Evolutionary conservation across 2,113 vertebrate species (phyloP).

Genomic region (Telmatochromis brachygnathus): DNA sequence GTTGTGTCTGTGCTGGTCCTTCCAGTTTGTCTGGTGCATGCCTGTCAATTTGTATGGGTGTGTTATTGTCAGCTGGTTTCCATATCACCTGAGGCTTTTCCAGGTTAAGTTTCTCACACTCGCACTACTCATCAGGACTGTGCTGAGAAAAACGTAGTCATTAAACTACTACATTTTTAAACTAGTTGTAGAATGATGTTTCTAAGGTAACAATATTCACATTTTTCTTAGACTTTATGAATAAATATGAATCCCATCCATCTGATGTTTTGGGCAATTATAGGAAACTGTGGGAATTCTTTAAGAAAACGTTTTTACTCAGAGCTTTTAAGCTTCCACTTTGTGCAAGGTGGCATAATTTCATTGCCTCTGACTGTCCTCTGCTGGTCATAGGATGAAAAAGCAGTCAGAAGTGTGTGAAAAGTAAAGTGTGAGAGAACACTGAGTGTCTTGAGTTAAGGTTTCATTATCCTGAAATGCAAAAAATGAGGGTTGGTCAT

Average conservation of each 20-base stretch:
- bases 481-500: background rate
- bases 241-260: background rate
- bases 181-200: background rate
- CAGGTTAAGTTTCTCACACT: background rate
- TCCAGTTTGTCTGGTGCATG: slow-evolving; percentile 47
- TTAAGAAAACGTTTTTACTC: background rate
- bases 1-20: slow-evolving; percentile 20
- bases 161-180: background rate
- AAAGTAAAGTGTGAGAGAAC: background rate
- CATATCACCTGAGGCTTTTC: background rate
- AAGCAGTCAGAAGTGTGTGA: background rate
- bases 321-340: accelerated
- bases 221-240: background rate
- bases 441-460: background rate
- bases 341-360: background rate
- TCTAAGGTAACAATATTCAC: background rate
- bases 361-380: background rate
- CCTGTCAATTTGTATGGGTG: background rate
- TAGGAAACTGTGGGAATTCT: background rate
- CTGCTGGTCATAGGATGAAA: slow-evolving; percentile 7
- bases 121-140: accelerated
- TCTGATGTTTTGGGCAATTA: background rate
- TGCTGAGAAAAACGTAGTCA: background rate
- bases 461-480: background rate
- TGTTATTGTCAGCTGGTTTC: slow-evolving; percentile 2